Conservation (phyloP, 1,140 invertebrate species). For the Drosophila setifemur region DNA sequence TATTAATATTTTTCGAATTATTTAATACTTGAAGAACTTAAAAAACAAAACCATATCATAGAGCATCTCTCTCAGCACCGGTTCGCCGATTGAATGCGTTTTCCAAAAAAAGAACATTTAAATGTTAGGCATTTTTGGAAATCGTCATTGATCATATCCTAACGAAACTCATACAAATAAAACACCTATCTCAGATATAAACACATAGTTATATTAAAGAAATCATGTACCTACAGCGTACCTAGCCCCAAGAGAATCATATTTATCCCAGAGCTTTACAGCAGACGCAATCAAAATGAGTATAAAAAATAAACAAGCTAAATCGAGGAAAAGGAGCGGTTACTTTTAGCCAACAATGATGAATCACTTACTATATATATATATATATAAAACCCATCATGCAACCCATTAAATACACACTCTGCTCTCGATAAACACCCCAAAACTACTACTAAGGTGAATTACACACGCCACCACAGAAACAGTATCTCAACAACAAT, state of each 20-base stretch:
- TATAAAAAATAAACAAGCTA: constrained; percentile 3
- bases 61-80: background rate
- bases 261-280: constrained; percentile 42
- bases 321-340: background rate
- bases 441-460: constrained; percentile 77
- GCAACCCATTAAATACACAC: constrained; percentile 19
- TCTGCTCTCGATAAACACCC: background rate
- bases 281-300: constrained; percentile 47
- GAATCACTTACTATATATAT: background rate
- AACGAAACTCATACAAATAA: constrained; percentile 2
- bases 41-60: constrained; percentile 5
- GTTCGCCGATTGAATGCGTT: too few relatives aligned
- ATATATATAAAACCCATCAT: constrained; percentile 28
- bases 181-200: constrained; percentile 14
- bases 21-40: constrained; percentile 1
- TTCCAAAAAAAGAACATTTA: too few relatives aligned
- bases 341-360: constrained; percentile 11
- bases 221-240: constrained; percentile 61
- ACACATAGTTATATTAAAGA: constrained; percentile 20
- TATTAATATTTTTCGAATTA: constrained; percentile 23
- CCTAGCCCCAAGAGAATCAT: constrained; percentile 45
- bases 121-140: background rate
- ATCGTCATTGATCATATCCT: background rate
- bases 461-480: constrained; percentile 28
- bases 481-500: constrained; percentile 2